Percentiles rank a stretch among this genome's conserved stretches.
Evolutionary conservation across 2,113 vertebrate genomes (phyloP).

Genomic region (Etia nguti): DNA sequence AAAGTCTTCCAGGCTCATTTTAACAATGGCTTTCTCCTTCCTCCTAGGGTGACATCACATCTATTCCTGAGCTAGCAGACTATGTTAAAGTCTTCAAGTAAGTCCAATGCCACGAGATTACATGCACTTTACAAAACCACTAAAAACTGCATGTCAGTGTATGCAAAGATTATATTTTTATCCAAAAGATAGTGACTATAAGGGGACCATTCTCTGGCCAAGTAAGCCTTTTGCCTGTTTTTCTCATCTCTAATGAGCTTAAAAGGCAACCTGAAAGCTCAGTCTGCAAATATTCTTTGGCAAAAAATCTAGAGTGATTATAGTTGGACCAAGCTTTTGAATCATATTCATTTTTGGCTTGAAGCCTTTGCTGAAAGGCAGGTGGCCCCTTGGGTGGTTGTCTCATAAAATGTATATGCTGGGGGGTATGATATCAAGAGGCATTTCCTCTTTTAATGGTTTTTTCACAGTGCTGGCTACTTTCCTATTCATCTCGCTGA

Average conservation of each 20-base stretch:
- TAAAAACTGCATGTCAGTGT: not conserved
- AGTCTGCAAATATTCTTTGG: not conserved
- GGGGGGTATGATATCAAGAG: slow-evolving; percentile 18
- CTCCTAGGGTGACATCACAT: slow-evolving; percentile 96
- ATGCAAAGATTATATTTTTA: not conserved
- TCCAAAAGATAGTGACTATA: not conserved
- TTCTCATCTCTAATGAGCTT: not conserved
- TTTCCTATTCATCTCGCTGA: slow-evolving; percentile 33
- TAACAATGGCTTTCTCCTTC: slow-evolving; percentile 1
- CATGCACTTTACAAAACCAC: not conserved
- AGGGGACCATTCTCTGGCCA: not conserved
- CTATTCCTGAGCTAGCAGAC: slow-evolving; percentile 96
- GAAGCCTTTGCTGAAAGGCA: slow-evolving; percentile 42
- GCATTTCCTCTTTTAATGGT: slow-evolving; percentile 41
- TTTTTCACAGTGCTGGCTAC: slow-evolving; percentile 13
- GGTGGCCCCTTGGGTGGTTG: slow-evolving; percentile 20
- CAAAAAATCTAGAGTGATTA: slow-evolving; percentile 7
- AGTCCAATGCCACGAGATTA: slow-evolving; percentile 62
- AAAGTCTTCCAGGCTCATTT: not conserved
- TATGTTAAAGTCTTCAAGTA: slow-evolving; percentile 99
- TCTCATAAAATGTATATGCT: slow-evolving; percentile 48
- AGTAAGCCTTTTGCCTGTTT: slow-evolving; percentile 6
- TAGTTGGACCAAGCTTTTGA: slow-evolving; percentile 28
- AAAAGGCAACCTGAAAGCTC: not conserved
- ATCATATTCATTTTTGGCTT: slow-evolving; percentile 34